Evolutionary conservation across 37 sponge, comb jelly and placozoan species (phyloP), one percentile per base, ranked within the genome.

Genomic region (Ianthella basta): DNA sequence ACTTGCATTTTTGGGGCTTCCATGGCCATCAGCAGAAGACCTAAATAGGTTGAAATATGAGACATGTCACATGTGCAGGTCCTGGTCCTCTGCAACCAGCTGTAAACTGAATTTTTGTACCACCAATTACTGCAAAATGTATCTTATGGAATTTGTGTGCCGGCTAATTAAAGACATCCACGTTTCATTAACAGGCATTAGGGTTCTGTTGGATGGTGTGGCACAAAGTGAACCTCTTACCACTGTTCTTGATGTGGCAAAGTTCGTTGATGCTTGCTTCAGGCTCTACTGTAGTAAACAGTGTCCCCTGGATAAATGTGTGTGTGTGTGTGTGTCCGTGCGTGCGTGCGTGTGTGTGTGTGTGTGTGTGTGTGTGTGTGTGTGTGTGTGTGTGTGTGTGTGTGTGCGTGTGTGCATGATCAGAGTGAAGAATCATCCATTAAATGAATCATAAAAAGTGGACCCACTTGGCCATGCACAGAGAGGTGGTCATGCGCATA

Each of bases 241-340:
- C 50, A 44, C 50, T 44, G 50, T 44, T 87, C 0, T 79, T 63
- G 35, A 94, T 64, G 83, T 88, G 73, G 72, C 90, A 89, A 30
- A 97, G 53, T 6, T 87, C 67, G 78, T 91, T 95, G 55, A 95
- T 91, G 53, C 80, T 79, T 21, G 80, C 79, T 33, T 87, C 94
- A 44, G 98, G 93, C 82, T 97, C 93, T 20, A 97, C 80, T 19
- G 91, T 55, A 21, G 95, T 91, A 87, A 89, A 93, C 16, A 91
- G 86, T 21, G 92, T 80, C 15, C 97, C 91, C 95, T 94, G 72
- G 13, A 27, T 14, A 38, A 29, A 40, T 10, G 24, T 63, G 27
- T 12, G 27, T 63, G 27, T n/a, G 64, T n/a, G 64, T n/a, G 64
- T n/a, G 64, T 29, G 64, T n/a, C 10, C n/a, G 27, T n/a, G 64